Conservation (phyloP, 1,140 invertebrate genomes). For the Ceratosolen fusciceps region DNA sequence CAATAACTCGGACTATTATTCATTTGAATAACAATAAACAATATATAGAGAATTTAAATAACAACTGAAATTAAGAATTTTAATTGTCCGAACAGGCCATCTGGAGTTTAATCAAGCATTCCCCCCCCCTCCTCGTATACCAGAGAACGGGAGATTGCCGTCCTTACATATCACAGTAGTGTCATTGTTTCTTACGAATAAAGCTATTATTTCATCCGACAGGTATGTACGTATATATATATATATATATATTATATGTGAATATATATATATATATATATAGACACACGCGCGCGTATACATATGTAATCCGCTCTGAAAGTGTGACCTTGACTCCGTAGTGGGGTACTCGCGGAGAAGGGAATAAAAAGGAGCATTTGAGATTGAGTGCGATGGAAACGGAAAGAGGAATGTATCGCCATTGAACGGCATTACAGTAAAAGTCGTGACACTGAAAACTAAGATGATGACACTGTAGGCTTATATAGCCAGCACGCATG, state of each 20-base stretch:
- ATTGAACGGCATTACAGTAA: constrained; percentile 9
- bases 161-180: no score
- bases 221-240: no score
- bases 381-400: constrained; percentile 8
- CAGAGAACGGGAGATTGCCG: no score
- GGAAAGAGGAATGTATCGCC: background rate
- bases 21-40: no score
- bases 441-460: constrained; percentile 14
- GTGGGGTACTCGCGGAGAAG: background rate
- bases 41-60: no score
- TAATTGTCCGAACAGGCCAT: background rate
- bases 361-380: constrained; percentile 19
- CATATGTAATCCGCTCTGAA: constrained; percentile 15
- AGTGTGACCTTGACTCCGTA: constrained; percentile 22
- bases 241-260: no score
- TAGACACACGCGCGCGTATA: no score
- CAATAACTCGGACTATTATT: no score
- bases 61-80: background rate
- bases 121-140: background rate
- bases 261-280: no score
- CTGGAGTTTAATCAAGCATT: no score
- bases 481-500: background rate
- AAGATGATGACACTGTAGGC: constrained; percentile 3
- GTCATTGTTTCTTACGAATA: background rate
- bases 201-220: background rate